Conservation (phyloP, 2,888 invertebrate species). For the Gymnosoma rotundatum region DNA sequence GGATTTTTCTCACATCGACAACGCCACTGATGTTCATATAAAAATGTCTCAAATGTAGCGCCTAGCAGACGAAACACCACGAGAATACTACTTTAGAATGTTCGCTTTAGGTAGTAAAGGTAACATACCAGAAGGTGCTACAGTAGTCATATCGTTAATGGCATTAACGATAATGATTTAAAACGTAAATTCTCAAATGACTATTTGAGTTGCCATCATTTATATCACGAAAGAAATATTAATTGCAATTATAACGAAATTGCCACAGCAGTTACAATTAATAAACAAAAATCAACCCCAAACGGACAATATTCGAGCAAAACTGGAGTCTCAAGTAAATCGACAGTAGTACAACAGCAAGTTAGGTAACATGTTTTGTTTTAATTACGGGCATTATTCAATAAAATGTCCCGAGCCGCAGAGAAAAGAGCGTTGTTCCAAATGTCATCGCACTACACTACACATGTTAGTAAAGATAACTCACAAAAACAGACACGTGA, state of each 20-base stretch:
- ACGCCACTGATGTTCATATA: conserved; percentile 48
- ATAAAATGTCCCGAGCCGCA: conserved; percentile 7
- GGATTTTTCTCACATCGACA: background rate
- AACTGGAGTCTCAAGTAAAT: background rate
- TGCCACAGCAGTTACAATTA: background rate
- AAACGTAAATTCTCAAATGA: conserved; percentile 63
- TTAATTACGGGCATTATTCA: conserved; percentile 12
- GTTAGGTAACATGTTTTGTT: too few species aligned
- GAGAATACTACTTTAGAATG: conserved; percentile 52
- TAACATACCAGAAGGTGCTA: conserved; percentile 46
- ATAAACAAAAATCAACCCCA: background rate
- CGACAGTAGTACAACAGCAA: background rate
- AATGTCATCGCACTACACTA: conserved; percentile 17
- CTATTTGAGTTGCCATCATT: conserved; percentile 36
- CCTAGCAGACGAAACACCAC: conserved; percentile 1
- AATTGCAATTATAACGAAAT: conserved; percentile 51
- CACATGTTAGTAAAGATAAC: background rate
- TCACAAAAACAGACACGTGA: conserved; percentile 1
- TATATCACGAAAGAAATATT: conserved; percentile 22
- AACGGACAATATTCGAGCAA: conserved; percentile 1
- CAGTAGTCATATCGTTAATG: conserved; percentile 60
- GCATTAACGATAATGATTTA: conserved; percentile 40
- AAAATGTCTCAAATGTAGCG: conserved; percentile 51
- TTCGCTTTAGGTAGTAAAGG: conserved; percentile 50
- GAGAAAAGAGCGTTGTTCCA: conserved; percentile 3